A percentile compares a stretch with the other conserved stretches of the same genome.
Conservation (phyloP, 2,797 vertebrate species). For the Tadarida brasiliensis region DNA sequence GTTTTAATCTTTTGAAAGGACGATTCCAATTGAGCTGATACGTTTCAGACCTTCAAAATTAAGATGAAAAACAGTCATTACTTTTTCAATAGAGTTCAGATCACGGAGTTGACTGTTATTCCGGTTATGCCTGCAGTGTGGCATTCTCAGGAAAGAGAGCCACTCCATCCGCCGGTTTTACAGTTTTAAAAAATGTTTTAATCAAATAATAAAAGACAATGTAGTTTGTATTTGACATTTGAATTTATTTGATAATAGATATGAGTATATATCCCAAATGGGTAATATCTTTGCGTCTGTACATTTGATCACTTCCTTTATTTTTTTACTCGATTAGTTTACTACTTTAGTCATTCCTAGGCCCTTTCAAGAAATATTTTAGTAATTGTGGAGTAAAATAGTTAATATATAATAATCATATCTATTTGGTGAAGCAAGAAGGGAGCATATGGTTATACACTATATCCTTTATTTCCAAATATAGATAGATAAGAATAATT, state of each 20-base stretch:
- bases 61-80: conserved; percentile 30
- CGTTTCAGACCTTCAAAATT: conserved; percentile 23
- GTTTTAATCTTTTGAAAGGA: conserved; percentile 34
- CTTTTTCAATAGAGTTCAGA: not conserved
- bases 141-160: conserved; percentile 11
- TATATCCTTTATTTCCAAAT: conserved; percentile 48
- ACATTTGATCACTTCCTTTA: not conserved
- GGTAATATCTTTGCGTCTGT: not conserved
- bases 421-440: not conserved
- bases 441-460: not conserved
- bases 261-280: not conserved
- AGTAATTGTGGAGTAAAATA: conserved; percentile 16
- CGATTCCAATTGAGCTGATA: not conserved
- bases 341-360: conserved; percentile 4
- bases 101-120: not conserved
- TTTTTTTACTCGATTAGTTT: conserved; percentile 34
- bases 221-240: conserved; percentile 5
- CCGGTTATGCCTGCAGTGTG: not conserved
- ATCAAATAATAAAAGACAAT: not conserved
- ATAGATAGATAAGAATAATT: not conserved
- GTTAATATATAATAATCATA: not conserved
- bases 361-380: conserved; percentile 10
- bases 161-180: not conserved
- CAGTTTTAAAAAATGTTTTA: not conserved
- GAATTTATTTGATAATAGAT: not conserved